Base-by-base conservation (phyloP, 2,888 invertebrate species). In the Spialia ferax region DNA sequence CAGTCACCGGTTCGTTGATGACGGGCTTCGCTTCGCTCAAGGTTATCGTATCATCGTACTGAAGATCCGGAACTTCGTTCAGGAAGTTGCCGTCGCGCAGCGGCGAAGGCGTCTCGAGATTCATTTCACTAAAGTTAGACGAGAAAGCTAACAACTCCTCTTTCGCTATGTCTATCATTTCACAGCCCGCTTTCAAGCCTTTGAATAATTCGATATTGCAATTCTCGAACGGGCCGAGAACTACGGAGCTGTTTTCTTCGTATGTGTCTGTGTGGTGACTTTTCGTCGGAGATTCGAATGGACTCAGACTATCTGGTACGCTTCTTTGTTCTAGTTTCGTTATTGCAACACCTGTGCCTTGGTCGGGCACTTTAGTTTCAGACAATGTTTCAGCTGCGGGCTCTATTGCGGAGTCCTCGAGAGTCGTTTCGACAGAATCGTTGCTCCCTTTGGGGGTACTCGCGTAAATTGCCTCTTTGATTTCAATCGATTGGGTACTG, bases 221-320 rank as follows among this genome's bases (percentile, higher is more conserved):
- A 74, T 94, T 94, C 72, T 95, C 95, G 73, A 94, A 95, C 0
- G 95, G 94, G 1, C 95, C 95, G 45, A 95, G 75, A 11, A 95
- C 94, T 5, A 95, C 95, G n/a, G 93, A 93, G 68, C 93, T 92
- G 77, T 94, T 90, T 77, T 92, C 92, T 56, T 93, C 90, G 70
- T 88, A 92, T 0, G 93, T 93, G 59, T 93, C 93, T 6, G 86
- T 94, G 62, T 84, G 93, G 69, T 87, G 90, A 68, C 90, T 91
- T 80, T 90, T 91, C 1, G 92, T 88, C 0, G 92, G 92, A 32
- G 93, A 93, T 73, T 93, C 93, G 68, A 88, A 89, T 2, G 93
- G 92, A 71, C 92, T 93, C 55, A 88, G 64, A 15, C 74, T 84
- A 13, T 93, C 91, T 2, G 85, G 82, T 1, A 86, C 80, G 62